A percentile compares a stretch with the other conserved stretches of the same genome.
phyloP scores from a whole-genome alignment of 2,113 vertebrate species.

The Lophotis ruficrista region DNA sequence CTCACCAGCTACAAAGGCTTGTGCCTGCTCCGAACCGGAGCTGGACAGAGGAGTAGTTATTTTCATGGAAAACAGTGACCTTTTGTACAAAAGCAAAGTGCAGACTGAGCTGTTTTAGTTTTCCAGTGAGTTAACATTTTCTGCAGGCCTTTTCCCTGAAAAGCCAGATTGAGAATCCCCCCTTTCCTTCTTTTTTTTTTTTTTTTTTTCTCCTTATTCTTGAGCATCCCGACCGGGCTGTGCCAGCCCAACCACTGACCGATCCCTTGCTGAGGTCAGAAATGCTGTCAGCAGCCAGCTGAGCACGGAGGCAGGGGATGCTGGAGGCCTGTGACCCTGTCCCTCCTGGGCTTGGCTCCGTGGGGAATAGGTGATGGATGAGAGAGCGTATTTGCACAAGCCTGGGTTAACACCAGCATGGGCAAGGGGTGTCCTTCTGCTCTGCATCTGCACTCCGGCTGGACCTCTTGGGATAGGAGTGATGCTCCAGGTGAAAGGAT shows the following conservation, averaged over 20 bases:
- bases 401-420: neutral
- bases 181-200: neutral
- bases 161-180: neutral
- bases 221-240: neutral
- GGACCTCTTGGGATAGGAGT: neutral
- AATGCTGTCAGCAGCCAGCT: accelerated
- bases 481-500: neutral
- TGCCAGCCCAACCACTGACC: neutral
- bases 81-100: slow-evolving; percentile 46
- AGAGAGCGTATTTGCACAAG: neutral
- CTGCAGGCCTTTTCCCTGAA: neutral
- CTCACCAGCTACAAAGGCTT: neutral
- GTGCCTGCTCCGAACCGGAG: neutral
- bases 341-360: neutral
- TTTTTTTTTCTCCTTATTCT: neutral
- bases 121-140: neutral
- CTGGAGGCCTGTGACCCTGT: neutral
- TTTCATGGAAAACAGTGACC: neutral
- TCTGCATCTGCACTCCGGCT: neutral
- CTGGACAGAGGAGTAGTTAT: neutral
- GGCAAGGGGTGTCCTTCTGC: neutral
- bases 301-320: neutral
- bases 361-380: neutral
- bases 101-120: slow-evolving; percentile 22
- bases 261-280: accelerated